Base-by-base conservation (phyloP, 2,113 vertebrate species). In the Lucifuga dentata region DNA sequence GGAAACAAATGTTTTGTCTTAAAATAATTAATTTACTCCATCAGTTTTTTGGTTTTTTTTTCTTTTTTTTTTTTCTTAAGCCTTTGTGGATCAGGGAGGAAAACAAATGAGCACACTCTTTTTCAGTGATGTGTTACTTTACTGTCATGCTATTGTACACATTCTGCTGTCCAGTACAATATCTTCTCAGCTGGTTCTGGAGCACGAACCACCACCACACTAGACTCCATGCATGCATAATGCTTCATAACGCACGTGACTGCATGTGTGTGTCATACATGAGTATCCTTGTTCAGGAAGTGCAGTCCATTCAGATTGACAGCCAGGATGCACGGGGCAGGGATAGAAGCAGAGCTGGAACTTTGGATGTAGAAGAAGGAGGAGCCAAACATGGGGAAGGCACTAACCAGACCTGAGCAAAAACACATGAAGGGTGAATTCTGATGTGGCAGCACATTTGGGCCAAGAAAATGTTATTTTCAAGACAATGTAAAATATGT, bases 361-460 rank as follows among this genome's bases (percentile, higher is more conserved):
- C 96, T 98, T 87, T 97, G 96, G 83, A 99, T 93, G 92, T 95
- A 97, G 93, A 99, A 99, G 92, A 99, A 99, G 44, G 97, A 95
- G 0, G 97, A 98, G 44, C 98, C 98, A 0, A 99, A 99, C 95
- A 96, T 95, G 46, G 97, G 94, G 60, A 93, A 95, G 67, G 95
- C 95, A 0, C 96, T 97, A 77, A 99, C 94, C 70, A 99, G 93
- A 51, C 97, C 98, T 99, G 76, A 6, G 10, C 5, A 4, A 9
- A 61, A 59, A 62, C 44, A 73, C 13, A 66, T 0, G 23, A 23
- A 53, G 11, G 1, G 2, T 75, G n/a, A 53, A 3, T 20, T 29
- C 11, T 10, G 19, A 10, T 51, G n/a, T 5, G 6, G 5, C 46
- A 36, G 24, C 8, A 32, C 13, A 17, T 33, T 59, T 1, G 41